Percentiles rank a stretch among this genome's conserved stretches.
These are phyloP conservation scores for Lordiphosa clarofinis DNA, from an alignment of 1,140 invertebrate genomes.

Conservation along the genomic window DNA sequence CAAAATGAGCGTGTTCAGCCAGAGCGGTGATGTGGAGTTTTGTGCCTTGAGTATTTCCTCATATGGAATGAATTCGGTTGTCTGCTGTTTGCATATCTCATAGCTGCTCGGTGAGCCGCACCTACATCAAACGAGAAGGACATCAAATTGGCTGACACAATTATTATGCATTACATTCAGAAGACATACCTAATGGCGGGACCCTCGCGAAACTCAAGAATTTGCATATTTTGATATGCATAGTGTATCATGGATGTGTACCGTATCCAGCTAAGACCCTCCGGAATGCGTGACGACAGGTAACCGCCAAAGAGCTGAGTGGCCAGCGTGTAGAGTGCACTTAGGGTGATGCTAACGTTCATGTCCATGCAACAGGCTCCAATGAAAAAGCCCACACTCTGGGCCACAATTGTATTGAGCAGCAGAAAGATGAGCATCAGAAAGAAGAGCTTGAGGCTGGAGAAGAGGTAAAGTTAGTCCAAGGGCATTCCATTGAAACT, in stretches of 20 bases:
- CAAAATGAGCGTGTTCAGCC: constrained; percentile 89
- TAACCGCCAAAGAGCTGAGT: constrained; percentile 91
- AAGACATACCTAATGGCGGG: constrained; percentile 83
- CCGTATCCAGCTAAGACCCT: constrained; percentile 89
- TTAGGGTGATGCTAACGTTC: constrained; percentile 89
- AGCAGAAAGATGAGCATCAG: constrained; percentile 87
- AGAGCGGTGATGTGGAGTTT: constrained; percentile 84
- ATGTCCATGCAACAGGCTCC: constrained; percentile 90
- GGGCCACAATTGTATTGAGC: constrained; percentile 88
- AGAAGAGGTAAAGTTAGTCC: constrained; percentile 63
- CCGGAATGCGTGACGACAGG: constrained; percentile 88
- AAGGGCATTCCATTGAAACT: too few relatives aligned
- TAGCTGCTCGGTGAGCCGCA: constrained; percentile 86
- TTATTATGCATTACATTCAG: background rate
- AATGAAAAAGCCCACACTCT: constrained; percentile 92
- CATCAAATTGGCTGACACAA: background rate
- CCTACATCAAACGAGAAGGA: constrained; percentile 71
- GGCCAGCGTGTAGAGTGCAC: constrained; percentile 89
- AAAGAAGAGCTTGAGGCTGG: constrained; percentile 84
- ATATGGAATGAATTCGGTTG: constrained; percentile 83
- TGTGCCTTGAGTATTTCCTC: constrained; percentile 86
- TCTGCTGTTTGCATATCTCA: constrained; percentile 82
- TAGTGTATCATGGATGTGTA: constrained; percentile 91
- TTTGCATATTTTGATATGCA: constrained; percentile 92
- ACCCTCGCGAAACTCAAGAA: constrained; percentile 89